Percentiles rank a stretch among this genome's conserved stretches.
Evolutionary conservation across 1,140 invertebrate species (phyloP).

Genomic region (Drosophila lacertosa): DNA sequence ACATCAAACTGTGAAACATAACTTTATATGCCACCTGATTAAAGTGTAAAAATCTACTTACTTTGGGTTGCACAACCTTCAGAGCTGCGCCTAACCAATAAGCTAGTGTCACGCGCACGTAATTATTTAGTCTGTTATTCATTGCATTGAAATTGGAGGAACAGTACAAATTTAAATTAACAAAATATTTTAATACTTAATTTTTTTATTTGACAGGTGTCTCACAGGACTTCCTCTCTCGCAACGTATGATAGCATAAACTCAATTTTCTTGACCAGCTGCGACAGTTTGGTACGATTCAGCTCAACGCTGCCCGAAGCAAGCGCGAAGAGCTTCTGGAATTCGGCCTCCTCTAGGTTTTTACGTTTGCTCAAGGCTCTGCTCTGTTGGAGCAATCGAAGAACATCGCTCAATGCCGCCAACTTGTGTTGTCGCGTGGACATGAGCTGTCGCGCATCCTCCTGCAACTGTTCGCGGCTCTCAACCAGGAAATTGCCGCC

Average conservation of each 20-base stretch:
- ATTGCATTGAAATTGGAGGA: neutral
- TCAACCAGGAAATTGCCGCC: conserved; percentile 50
- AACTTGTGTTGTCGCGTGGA: conserved; percentile 55
- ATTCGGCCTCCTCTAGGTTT: conserved; percentile 84
- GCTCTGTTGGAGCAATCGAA: conserved; percentile 85
- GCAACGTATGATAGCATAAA: conserved; percentile 89
- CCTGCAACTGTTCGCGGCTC: conserved; percentile 58
- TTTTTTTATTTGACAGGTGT: conserved; percentile 30
- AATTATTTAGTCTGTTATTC: neutral
- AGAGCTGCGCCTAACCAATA: conserved; percentile 8
- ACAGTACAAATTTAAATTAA: neutral
- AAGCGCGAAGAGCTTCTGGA: conserved; percentile 84
- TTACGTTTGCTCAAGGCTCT: conserved; percentile 68
- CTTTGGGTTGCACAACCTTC: conserved; percentile 13
- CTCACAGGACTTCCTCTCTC: conserved; percentile 58
- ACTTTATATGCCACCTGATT: neutral
- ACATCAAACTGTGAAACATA: too few species aligned
- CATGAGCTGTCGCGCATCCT: conserved; percentile 70
- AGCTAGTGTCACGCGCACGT: conserved; percentile 4
- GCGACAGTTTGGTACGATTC: conserved; percentile 85
- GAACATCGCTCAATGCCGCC: conserved; percentile 87
- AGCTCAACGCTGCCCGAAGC: conserved; percentile 85
- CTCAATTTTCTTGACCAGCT: conserved; percentile 88
- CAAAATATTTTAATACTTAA: conserved; percentile 3
- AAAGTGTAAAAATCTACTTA: conserved; percentile 6